These are phyloP conservation scores for Microtus oregoni DNA, from an alignment of 2,113 vertebrate genomes.

Conservation along the genomic window DNA sequence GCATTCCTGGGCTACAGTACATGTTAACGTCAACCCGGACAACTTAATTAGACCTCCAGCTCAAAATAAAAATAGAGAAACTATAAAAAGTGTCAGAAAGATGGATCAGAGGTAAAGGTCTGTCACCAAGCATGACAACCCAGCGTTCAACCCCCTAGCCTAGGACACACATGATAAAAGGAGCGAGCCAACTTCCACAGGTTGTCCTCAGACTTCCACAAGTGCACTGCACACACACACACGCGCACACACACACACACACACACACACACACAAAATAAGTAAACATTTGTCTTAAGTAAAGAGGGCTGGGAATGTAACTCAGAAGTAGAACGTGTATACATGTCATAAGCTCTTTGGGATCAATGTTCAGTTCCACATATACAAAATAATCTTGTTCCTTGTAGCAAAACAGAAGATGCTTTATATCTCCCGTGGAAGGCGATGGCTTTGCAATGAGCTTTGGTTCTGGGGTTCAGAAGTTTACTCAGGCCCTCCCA, in stretches of 20 bases:
- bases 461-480: background rate
- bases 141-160: background rate
- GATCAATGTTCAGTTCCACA: background rate
- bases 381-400: background rate
- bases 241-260: background rate
- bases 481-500: background rate
- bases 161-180: background rate
- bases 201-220: background rate
- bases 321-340: no score
- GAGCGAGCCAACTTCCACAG: background rate
- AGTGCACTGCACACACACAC: accelerated
- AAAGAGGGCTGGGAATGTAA: background rate
- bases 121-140: background rate
- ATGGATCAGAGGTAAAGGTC: background rate
- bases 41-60: background rate
- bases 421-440: background rate
- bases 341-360: background rate
- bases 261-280: background rate
- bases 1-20: background rate
- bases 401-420: background rate
- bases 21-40: background rate
- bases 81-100: background rate
- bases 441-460: background rate
- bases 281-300: background rate
- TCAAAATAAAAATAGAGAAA: background rate